A percentile compares a stretch with the other conserved stretches of the same genome.
These are phyloP conservation scores for Rhynchophorus ferrugineus DNA, from an alignment of 1,140 invertebrate genomes.

Conservation along the genomic window DNA sequence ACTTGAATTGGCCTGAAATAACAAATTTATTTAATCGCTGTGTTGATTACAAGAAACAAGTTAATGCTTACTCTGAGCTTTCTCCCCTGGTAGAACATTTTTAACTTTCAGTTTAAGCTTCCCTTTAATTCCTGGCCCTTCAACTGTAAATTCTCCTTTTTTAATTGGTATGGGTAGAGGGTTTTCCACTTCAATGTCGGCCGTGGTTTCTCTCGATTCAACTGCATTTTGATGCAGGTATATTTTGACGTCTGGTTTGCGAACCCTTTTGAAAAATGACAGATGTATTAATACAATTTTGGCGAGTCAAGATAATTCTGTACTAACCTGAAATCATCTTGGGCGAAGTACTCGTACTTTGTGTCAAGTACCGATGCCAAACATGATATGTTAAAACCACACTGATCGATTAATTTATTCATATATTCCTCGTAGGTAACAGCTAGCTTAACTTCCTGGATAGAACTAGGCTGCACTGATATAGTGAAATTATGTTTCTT, in stretches of 20 bases:
- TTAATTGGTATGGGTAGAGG: constrained; percentile 69
- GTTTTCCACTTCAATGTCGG: constrained; percentile 69
- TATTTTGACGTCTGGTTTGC: constrained; percentile 84
- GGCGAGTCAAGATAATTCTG: too few species aligned
- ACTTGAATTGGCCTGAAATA: constrained; percentile 51
- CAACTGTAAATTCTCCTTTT: constrained; percentile 68
- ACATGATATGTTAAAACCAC: constrained; percentile 77
- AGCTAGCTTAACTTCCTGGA: constrained; percentile 59
- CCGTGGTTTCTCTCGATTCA: constrained; percentile 56
- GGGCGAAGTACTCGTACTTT: constrained; percentile 80
- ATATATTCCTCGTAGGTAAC: constrained; percentile 77
- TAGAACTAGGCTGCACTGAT: constrained; percentile 53
- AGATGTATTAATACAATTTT: too few species aligned
- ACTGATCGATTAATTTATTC: constrained; percentile 66
- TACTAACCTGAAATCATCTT: constrained; percentile 74
- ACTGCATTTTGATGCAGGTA: constrained; percentile 53
- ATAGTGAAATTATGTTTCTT: constrained; percentile 62
- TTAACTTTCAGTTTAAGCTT: constrained; percentile 62
- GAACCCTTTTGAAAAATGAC: constrained; percentile 42
- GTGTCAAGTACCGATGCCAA: constrained; percentile 73
- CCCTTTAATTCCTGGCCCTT: constrained; percentile 67
- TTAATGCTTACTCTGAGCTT: constrained; percentile 44
- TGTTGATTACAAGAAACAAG: too few species aligned
- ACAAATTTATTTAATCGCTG: too few species aligned
- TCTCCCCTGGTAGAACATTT: constrained; percentile 52